Base-by-base conservation (phyloP, 2,113 vertebrate genomes). In the Sturnus vulgaris region DNA sequence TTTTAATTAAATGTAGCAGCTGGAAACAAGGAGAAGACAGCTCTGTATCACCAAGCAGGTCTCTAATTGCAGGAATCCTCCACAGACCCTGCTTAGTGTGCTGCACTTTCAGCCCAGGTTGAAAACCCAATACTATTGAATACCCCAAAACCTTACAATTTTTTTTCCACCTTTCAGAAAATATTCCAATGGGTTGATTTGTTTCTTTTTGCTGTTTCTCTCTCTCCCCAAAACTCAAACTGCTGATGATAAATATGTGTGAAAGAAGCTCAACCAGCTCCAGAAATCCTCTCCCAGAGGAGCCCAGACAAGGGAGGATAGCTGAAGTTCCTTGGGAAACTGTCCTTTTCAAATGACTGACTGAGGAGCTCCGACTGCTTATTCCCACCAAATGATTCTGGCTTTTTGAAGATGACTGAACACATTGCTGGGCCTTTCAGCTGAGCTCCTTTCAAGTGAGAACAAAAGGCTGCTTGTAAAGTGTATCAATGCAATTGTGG, bases 1-100 rank as follows among this genome's bases (percentile, higher is more conserved):
- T 93, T 97, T 96, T 97, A 97, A 96, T 97, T 96, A 97, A 97
- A 92, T 97, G 92, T 91, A 97, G 96, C 96, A 96, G 96, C 95
- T 97, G 95, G 96, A 97, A 96, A 95, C 83, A 89, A 92, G 90
- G 35, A 94, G 91, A 86, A 97, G 94, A 89, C 86, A 91, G 89
- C 70, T 93, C 93, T 92, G 91, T 93, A 92, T 82, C 77, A 49
- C 83, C 91, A 79, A 76, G 86, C 70, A 76, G 69, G 82, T 95
- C 61, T 93, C 77, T 95, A 88, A 93, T 92, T 91, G 80, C 94
- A 93, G 72, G 73, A 37, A 0, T 91, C 44, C 94, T 94, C 91
- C 84, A 53, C 5, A 79, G 94, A 84, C 86, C 31, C 73, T 33
- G 2, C 35, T 66, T 39, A 25, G 8, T 12, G 50, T 47, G 66